Evolutionary conservation across 2,797 vertebrate species (phyloP).

Genomic region (Scolopax bukidnonensis): DNA sequence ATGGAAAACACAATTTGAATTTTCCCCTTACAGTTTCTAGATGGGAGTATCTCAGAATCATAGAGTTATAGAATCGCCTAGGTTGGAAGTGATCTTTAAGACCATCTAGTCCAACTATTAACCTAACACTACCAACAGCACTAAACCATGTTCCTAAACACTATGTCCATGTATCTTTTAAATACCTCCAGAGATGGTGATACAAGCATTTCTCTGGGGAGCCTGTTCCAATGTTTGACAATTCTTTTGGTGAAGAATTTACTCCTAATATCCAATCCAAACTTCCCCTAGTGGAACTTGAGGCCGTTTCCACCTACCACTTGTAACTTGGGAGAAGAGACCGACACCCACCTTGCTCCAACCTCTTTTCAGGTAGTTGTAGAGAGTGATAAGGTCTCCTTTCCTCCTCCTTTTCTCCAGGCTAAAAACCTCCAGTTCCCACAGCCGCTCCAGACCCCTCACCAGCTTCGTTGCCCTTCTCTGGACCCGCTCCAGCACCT

Average conservation of each 20-base stretch:
- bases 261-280: not conserved
- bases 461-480: not conserved
- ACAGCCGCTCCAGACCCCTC: not conserved
- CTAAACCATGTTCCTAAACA: not conserved
- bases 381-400: not conserved
- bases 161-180: not conserved
- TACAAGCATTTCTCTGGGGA: not conserved
- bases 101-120: not conserved
- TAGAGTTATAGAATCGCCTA: not conserved
- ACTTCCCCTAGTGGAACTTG: not conserved
- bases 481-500: not conserved
- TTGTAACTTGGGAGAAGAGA: not conserved
- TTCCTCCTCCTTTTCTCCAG: not conserved
- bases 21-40: not conserved
- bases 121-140: not conserved
- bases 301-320: not conserved
- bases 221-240: not conserved
- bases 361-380: not conserved
- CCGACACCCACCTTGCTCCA: not conserved
- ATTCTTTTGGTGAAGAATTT: not conserved
- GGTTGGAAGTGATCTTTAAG: not conserved
- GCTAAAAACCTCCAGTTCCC: not conserved
- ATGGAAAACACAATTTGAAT: not conserved
- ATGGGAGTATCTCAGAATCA: not conserved
- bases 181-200: not conserved